Evolutionary conservation across 2,113 vertebrate species (phyloP), one percentile per base, ranked within the genome.

Genomic region (Andinoacara biseriatus): DNA sequence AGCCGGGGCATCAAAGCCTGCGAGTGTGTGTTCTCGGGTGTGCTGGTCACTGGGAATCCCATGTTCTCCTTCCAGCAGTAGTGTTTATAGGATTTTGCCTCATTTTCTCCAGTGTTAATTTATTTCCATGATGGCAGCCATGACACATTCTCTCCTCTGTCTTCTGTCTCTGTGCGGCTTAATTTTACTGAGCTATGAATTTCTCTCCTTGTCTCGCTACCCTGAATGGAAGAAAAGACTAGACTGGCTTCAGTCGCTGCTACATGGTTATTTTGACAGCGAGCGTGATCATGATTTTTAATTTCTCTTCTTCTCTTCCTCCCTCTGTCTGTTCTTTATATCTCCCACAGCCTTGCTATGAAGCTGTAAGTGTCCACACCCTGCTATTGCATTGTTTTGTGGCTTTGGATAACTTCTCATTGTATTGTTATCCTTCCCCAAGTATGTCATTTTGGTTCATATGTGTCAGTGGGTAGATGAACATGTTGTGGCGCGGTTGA

Each of bases 41-140:
- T 85, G 74, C 85, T 86, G 90, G 93, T 93, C 86, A 89, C 86
- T 85, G 85, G 74, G 88, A 90, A 86, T 90, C 89, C 88, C 80
- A 82, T 40, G 29, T 59, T 78, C 83, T 82, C 81, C 11, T 86
- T 93, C 94, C 93, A 94, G 92, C 81, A 56, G 80, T 86, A 85
- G 90, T 90, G 91, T 95, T 95, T 93, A 95, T 93, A 86, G 93
- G 90, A 92, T 92, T 92, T 93, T 91, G 88, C 91, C 91, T 94
- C 93, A 94, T 93, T 93, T 91, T 94, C 93, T 91, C 92, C 93
- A 92, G 93, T 86, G 90, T 90, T 94, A 94, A 94, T 94, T 92
- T 90, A 88, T 94, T 95, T 94, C 94, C 92, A 93, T 88, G 90
- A 91, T 90, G 84, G 82, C 91, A 90, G 92, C 90, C 90, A 91